phyloP scores from a whole-genome alignment of 2,888 invertebrate genomes.

The Magallana nippona region DNA sequence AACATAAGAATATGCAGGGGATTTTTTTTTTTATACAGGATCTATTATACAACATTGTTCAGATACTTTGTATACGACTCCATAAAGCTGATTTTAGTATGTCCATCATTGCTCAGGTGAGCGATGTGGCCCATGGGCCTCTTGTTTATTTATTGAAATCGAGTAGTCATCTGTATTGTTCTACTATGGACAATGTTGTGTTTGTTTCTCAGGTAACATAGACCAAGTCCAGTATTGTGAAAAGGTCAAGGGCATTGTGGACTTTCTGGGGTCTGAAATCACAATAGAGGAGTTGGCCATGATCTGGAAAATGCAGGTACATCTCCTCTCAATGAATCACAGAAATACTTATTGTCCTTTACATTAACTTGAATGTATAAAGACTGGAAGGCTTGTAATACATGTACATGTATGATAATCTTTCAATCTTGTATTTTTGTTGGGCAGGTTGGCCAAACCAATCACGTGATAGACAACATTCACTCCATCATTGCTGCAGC shows the following conservation, averaged over 20 bases:
- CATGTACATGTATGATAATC: too few species aligned
- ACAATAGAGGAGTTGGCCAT: constrained; percentile 80
- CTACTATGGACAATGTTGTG: background rate
- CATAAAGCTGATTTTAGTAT: too few species aligned
- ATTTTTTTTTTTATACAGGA: too few species aligned
- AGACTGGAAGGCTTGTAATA: background rate
- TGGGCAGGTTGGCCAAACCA: constrained; percentile 80
- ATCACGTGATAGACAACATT: constrained; percentile 82
- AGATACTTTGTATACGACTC: too few species aligned
- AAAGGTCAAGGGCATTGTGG: constrained; percentile 81
- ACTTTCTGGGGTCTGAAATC: constrained; percentile 81
- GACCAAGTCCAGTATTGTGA: constrained; percentile 82
- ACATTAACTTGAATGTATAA: background rate
- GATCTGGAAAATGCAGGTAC: constrained; percentile 82
- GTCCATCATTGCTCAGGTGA: too few species aligned
- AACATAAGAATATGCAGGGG: too few species aligned
- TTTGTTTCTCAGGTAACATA: constrained; percentile 75
- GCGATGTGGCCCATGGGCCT: too few species aligned
- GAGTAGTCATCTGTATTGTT: background rate
- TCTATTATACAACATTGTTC: too few species aligned
- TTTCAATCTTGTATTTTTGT: constrained; percentile 11
- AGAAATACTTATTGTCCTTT: background rate
- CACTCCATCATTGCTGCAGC: constrained; percentile 81
- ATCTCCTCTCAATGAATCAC: background rate
- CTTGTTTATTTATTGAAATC: background rate